Conservation (phyloP, 2,888 invertebrate genomes). For the Rhimphoctona megacephalus region DNA sequence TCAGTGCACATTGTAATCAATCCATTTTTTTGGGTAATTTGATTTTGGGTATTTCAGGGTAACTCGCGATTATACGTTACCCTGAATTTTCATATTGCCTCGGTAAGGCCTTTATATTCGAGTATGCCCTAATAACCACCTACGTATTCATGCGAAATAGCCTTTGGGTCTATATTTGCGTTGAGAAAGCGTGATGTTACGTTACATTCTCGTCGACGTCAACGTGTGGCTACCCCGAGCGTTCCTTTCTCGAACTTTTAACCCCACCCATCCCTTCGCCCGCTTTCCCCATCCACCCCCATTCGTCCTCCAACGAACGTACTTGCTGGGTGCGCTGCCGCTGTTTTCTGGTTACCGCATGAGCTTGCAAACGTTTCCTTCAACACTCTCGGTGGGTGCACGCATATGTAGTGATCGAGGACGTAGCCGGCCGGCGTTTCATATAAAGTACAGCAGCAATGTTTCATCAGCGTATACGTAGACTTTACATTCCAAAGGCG, state of each 20-base stretch:
- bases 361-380: conserved; percentile 36
- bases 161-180: conserved; percentile 76
- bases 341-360: conserved; percentile 38
- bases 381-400: conserved; percentile 36
- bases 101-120: not conserved
- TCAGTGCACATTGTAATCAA: not conserved
- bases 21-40: not conserved
- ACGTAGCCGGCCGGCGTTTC: conserved; percentile 50
- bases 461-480: conserved; percentile 14
- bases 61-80: not conserved
- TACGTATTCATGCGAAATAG: conserved; percentile 75
- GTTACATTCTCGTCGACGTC: conserved; percentile 72
- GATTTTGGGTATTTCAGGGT: not conserved
- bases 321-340: conserved; percentile 5
- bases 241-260: conserved; percentile 43
- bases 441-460: conserved; percentile 12
- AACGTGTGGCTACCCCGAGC: conserved; percentile 62
- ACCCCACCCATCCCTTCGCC: conserved; percentile 19
- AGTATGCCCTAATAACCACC: conserved; percentile 73
- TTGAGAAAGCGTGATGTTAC: conserved; percentile 72
- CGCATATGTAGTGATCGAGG: conserved; percentile 42
- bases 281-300: not conserved
- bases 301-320: not conserved
- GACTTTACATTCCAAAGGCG: not conserved
- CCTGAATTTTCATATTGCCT: not conserved